Base-by-base conservation (phyloP, 2,113 vertebrate genomes). In the Hemiprocne comata region DNA sequence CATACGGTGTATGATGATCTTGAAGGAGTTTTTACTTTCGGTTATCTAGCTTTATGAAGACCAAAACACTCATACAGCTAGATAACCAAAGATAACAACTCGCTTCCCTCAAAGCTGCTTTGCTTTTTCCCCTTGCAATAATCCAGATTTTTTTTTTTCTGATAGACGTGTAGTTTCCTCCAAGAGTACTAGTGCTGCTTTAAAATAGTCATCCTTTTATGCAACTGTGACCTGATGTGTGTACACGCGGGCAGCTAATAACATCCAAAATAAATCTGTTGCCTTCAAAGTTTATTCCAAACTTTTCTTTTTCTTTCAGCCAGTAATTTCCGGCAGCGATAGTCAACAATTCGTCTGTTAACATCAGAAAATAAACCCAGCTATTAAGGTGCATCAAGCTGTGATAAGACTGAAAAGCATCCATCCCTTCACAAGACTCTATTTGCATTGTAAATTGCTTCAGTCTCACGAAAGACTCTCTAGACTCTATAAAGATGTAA, bases 31-130 rank as follows among this genome's bases (percentile, higher is more conserved):
- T 99, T 99, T 99, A 99, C 99, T 99, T 99, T 99, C 99, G 99
- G 99, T 99, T 99, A 99, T 99, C 99, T 99, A 99, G 99, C 99
- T 99, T 99, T 99, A 99, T 99, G 99, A 99, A 99, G 99, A 98
- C 98, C 98, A 99, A 98, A 98, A 98, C 98, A 99, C 99, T 99
- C 99, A 99, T 99, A 99, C 99, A 99, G 99, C 99, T 99, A 99
- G 99, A 99, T 99, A 99, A 99, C 99, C 99, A 99, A 99, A 99
- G 99, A 99, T 99, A 99, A 99, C 99, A 99, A 99, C 99, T 98
- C 98, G 83, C 99, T 99, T 99, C 99, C 98, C 98, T 97, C 96
- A 93, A 92, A 50, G 34, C 76, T 90, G 31, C 13, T 42, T 42
- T 55, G 18, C 87, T 48, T 87, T 76, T 90, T 94, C 92, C 83